phyloP scores from a whole-genome alignment of 2,113 vertebrate species.

The Hiodon alosoides region DNA sequence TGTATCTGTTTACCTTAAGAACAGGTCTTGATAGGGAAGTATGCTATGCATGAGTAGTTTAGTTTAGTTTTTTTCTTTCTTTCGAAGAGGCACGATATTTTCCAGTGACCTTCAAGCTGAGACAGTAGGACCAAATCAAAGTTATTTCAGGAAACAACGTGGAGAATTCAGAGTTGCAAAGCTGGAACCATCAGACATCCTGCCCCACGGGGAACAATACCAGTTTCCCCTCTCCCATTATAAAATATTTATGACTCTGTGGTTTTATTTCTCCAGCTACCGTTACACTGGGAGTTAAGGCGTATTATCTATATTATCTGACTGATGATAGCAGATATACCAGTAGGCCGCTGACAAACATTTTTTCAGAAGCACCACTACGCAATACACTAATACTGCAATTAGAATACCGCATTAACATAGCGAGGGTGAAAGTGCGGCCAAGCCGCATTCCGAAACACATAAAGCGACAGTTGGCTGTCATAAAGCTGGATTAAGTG shows the following conservation, averaged over 20 bases:
- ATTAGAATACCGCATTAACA: no score
- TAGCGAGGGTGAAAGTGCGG: no score
- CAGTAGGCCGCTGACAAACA: no score
- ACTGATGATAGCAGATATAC: no score
- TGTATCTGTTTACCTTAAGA: conserved; percentile 12
- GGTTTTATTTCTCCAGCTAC: not conserved
- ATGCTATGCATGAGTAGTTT: not conserved
- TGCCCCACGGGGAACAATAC: not conserved
- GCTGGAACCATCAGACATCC: no score
- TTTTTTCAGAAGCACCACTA: no score
- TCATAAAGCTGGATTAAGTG: no score
- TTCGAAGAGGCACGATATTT: not conserved
- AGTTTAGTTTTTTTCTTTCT: not conserved
- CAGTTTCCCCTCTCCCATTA: not conserved
- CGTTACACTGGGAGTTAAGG: not conserved
- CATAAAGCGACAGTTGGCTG: no score
- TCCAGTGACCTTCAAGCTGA: not conserved
- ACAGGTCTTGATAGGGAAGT: not conserved
- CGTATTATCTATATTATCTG: not conserved
- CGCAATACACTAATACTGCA: no score
- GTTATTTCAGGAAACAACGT: not conserved
- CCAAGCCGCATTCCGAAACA: no score
- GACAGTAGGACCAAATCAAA: not conserved
- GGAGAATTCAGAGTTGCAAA: not conserved
- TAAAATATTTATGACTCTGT: conserved; percentile 12